Evolutionary conservation across 2,113 vertebrate genomes (phyloP), one percentile per base, ranked within the genome.

Genomic region (Daboia siamensis): DNA sequence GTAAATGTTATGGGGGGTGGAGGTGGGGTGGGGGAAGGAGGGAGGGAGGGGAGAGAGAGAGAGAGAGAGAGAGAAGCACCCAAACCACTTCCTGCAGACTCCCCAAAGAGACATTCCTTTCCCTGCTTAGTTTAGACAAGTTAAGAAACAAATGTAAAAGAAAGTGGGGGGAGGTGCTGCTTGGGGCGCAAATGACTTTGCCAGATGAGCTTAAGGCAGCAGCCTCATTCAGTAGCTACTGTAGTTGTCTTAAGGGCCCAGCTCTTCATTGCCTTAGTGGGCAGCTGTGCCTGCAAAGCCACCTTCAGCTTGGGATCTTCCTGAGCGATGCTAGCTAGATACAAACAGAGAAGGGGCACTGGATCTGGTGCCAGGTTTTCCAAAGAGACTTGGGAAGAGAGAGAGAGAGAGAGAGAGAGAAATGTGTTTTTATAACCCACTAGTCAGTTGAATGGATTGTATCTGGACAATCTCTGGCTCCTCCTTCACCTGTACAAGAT

Each of bases 61-160:
- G 69, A 10, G n/a, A 23, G 44, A 4, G 61, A 6, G 59, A 23
- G 15, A 29, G 86, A 86, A 54, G 80, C 92, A 86, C 56, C 92
- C 92, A 61, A 54, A 86, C 88, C 55, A 29, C 88, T 93, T 90
- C 92, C 92, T 93, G 80, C 88, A 90, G 88, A 93, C 88, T 86
- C 80, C 88, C 92, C 20, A 33, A 93, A 90, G 92, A 92, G 74
- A 90, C 88, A 92, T 92, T 92, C 92, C 74, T 92, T 92, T 86
- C 44, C 20, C 23, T 89, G 74, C 92, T 92, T 61, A 23, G 74
- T 92, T 92, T 84, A 88, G 91, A 92, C 91, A 89, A 92, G 92
- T 92, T 86, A 48, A 89, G 92, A 84, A 92, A 89, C 51, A 88
- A 92, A 89, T 89, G 87, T 92, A 8, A 8, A 51, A 29, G 46